Percentiles rank a stretch among this genome's conserved stretches.
These are phyloP conservation scores for Sitobion miscanthi DNA, from an alignment of 1,140 invertebrate species.

Conservation along the genomic window DNA sequence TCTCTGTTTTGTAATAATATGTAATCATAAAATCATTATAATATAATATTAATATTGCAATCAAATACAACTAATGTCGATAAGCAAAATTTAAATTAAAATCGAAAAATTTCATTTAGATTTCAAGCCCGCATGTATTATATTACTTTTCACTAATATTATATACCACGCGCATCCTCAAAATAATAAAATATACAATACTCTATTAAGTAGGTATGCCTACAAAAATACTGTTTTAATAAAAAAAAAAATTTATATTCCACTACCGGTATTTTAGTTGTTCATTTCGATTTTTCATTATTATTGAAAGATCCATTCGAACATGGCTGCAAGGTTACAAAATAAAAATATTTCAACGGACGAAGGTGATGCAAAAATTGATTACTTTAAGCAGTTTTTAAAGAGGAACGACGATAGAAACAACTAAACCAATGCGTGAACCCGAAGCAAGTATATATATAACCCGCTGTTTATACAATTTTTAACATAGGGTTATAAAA, in stretches of 20 bases:
- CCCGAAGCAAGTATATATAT: neutral
- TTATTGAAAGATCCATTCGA: neutral
- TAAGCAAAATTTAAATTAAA: neutral
- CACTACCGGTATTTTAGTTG: neutral
- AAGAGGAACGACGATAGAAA: too few species aligned
- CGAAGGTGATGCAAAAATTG: neutral
- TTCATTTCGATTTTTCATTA: neutral
- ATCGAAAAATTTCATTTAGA: neutral
- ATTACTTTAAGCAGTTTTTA: neutral
- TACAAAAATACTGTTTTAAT: neutral
- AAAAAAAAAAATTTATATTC: neutral
- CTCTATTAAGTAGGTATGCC: neutral
- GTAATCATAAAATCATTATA: neutral
- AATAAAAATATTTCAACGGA: neutral
- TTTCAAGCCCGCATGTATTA: neutral
- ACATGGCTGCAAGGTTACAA: neutral
- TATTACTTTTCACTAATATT: neutral
- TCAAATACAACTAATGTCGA: neutral
- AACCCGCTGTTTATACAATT: neutral
- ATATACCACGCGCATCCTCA: too few species aligned
- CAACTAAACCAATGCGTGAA: too few species aligned
- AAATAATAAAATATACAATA: neutral
- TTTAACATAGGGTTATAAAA: neutral
- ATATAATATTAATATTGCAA: neutral
- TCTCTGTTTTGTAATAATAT: neutral